Percentiles rank a stretch among this genome's conserved stretches.
Conservation (phyloP, 1,140 invertebrate species). For the Saxidomus purpurata region DNA sequence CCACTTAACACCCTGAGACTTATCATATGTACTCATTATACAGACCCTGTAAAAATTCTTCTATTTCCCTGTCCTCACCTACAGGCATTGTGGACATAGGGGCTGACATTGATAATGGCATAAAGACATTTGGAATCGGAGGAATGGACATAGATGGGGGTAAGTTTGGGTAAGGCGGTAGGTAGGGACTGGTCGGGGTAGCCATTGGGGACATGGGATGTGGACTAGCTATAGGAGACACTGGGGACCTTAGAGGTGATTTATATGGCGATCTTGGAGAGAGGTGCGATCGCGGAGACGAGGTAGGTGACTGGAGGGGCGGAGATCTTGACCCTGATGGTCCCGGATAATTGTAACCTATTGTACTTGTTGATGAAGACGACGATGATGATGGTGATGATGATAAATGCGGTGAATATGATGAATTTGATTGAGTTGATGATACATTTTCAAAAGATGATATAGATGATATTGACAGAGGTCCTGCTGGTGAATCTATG, state of each 20-base stretch:
- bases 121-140: conserved; percentile 32
- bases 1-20: not conserved
- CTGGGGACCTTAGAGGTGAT: conserved; percentile 64
- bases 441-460: conserved; percentile 64
- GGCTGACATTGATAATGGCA: conserved; percentile 65
- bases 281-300: conserved; percentile 50
- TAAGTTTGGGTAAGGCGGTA: conserved; percentile 58
- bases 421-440: conserved; percentile 60
- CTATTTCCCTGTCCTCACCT: conserved; percentile 77
- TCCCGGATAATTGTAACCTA: conserved; percentile 66
- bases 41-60: conserved; percentile 81
- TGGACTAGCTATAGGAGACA: conserved; percentile 49
- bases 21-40: conserved; percentile 71
- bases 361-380: conserved; percentile 63
- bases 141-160: conserved; percentile 32
- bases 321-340: conserved; percentile 65
- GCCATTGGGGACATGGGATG: conserved; percentile 34
- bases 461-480: conserved; percentile 72
- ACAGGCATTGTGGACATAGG: conserved; percentile 55
- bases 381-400: conserved; percentile 73
- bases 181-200: conserved; percentile 46
- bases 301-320: conserved; percentile 62
- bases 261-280: conserved; percentile 55
- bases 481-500: conserved; percentile 80
- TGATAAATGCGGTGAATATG: conserved; percentile 67